Base-by-base conservation (phyloP, 2,888 invertebrate species). In the Melinaea menophilus region DNA sequence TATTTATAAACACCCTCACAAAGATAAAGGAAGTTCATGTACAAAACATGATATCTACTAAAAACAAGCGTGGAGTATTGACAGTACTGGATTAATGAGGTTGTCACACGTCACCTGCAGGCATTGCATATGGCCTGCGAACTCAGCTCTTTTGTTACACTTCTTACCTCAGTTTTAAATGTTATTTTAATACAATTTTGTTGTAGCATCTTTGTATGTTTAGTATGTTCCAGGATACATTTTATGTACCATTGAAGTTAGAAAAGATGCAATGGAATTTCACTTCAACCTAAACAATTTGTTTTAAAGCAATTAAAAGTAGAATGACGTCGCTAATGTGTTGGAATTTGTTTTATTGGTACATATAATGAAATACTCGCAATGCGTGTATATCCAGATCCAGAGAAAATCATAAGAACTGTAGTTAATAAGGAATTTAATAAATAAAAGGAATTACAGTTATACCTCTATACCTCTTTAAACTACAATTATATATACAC, bases 271-370 rank as follows among this genome's bases (percentile, higher is more conserved):
- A n/a, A n/a, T 67, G 65, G 70, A 67, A 70, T 69, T 72, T 69
- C 60, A 62, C 66, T 56, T 58, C 22, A 70, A 69, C 69, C 68
- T 69, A 71, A 72, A 73, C 70, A 73, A 72, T 70, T 67, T 71
- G 71, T 70, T 69, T 66, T 65, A 58, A 68, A 68, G 68, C 68
- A 70, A 71, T 71, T 72, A 69, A 69, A 72, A 70, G 63, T 22
- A 22, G 22, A 22, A 22, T 22, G 22, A 22, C 22, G 22, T 22
- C 0, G 22, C 22, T 22, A 22, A 22, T 22, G 22, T 22, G 22
- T 22, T 22, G 22, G 22, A 22, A 22, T 22, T 22, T 22, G 22
- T 22, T 22, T 22, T 22, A 22, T 22, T 22, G 22, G 22, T 22
- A 22, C 22, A 22, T 22, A 22, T 22, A 22, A 22, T 62, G 54